Evolutionary conservation across 1,140 invertebrate species (phyloP).

Genomic region (Augochlora pura): DNA sequence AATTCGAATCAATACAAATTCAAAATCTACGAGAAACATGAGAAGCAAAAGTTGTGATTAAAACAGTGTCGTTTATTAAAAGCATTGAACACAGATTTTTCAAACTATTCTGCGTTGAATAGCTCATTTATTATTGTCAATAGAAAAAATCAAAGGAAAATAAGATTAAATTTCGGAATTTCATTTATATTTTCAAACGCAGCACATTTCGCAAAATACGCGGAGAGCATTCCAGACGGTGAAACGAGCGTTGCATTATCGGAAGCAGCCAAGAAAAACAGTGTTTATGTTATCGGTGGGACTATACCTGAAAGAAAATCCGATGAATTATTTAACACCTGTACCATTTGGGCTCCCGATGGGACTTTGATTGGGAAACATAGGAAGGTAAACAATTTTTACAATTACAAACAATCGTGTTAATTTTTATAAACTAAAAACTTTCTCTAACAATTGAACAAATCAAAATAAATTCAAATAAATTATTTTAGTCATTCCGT

Average conservation of each 20-base stretch:
- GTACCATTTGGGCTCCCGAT: slow-evolving; percentile 91
- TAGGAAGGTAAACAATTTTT: slow-evolving; percentile 83
- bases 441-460: no score
- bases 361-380: slow-evolving; percentile 89
- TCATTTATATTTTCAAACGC: slow-evolving; percentile 26
- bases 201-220: slow-evolving; percentile 92
- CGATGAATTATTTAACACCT: slow-evolving; percentile 92
- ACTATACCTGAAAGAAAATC: slow-evolving; percentile 91
- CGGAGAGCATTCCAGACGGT: slow-evolving; percentile 90
- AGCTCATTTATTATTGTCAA: no score
- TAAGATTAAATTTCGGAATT: no score
- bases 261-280: slow-evolving; percentile 87
- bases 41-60: no score
- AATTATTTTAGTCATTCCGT: no score
- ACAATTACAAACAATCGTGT: neutral
- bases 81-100: no score
- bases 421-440: no score
- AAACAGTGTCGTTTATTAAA: no score
- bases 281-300: slow-evolving; percentile 92
- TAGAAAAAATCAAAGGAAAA: no score
- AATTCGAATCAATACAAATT: neutral
- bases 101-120: no score
- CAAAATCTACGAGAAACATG: no score
- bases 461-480: no score
- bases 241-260: slow-evolving; percentile 87